These are phyloP conservation scores for Pollimyrus isidori DNA, from an alignment of 2,113 vertebrate genomes.

Conservation along the genomic window DNA sequence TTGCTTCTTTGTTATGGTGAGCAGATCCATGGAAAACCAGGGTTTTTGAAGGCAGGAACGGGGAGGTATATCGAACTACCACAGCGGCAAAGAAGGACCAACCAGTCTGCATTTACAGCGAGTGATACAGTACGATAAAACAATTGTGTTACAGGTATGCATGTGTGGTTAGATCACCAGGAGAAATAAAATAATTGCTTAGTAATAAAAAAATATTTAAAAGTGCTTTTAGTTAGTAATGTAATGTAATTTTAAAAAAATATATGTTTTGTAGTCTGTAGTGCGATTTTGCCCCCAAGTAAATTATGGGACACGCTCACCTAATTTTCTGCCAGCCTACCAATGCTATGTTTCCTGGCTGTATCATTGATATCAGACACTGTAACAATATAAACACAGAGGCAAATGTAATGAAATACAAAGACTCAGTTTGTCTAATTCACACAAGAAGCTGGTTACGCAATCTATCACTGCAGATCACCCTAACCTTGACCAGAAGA, in stretches of 20 bases:
- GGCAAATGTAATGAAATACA: neutral
- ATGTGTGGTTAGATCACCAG: no score
- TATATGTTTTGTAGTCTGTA: neutral
- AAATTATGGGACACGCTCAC: neutral
- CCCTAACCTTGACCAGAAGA: neutral
- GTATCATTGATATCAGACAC: neutral
- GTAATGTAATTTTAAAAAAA: neutral
- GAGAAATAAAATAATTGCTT: no score
- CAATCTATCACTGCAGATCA: neutral
- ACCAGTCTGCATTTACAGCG: neutral
- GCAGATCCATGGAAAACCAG: neutral
- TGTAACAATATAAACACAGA: neutral
- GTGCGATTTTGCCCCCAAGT: neutral
- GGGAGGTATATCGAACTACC: neutral
- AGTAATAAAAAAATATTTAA: no score
- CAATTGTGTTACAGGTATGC: no score
- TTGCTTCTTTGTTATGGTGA: neutral
- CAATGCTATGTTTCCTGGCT: neutral
- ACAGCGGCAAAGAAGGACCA: neutral
- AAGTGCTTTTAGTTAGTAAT: neutral
- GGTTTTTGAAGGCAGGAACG: neutral
- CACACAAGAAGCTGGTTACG: neutral
- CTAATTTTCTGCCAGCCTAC: neutral
- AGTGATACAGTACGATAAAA: neutral
- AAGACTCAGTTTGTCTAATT: neutral